These are phyloP conservation scores for Takifugu bimaculatus DNA, from an alignment of 2,113 vertebrate genomes.

Conservation along the genomic window DNA sequence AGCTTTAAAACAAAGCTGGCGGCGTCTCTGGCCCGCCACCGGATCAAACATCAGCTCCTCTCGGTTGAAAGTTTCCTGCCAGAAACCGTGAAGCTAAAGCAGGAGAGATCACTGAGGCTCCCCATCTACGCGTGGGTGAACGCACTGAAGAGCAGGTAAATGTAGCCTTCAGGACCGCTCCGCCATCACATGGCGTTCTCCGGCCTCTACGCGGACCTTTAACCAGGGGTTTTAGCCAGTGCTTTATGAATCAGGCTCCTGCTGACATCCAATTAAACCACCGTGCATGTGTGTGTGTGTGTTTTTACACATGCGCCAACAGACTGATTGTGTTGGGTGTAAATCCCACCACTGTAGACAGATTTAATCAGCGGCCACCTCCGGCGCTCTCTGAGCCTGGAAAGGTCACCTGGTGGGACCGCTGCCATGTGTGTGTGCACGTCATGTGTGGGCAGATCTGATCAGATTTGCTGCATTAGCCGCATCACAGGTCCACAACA, in stretches of 20 bases:
- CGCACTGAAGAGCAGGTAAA: constrained; percentile 80
- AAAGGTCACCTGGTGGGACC: constrained; percentile 66
- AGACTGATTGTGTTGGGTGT: constrained; percentile 67
- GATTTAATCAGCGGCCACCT: constrained; percentile 73
- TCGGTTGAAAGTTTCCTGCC: constrained; percentile 82
- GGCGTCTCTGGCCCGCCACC: constrained; percentile 83
- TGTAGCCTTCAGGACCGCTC: not conserved
- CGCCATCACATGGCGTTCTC: too few relatives aligned
- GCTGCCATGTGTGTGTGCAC: constrained; percentile 19
- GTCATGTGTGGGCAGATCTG: constrained; percentile 1
- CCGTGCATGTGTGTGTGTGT: constrained; percentile 38
- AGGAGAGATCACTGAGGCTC: constrained; percentile 76
- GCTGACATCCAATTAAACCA: constrained; percentile 70
- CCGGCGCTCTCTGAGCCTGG: constrained; percentile 49
- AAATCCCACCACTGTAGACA: constrained; percentile 70
- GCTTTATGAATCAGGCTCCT: constrained; percentile 63
- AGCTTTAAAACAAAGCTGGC: constrained; percentile 87
- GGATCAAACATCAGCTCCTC: constrained; percentile 82
- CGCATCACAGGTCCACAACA: constrained; percentile 15
- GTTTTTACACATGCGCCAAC: constrained; percentile 26
- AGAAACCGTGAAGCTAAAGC: constrained; percentile 76
- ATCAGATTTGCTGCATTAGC: constrained; percentile 26
- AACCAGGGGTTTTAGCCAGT: constrained; percentile 42
- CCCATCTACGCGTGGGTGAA: constrained; percentile 87
- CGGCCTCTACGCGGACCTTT: constrained; percentile 21